These are phyloP conservation scores for Tragelaphus buxtoni DNA, from an alignment of 2,113 vertebrate species.

Conservation along the genomic window DNA sequence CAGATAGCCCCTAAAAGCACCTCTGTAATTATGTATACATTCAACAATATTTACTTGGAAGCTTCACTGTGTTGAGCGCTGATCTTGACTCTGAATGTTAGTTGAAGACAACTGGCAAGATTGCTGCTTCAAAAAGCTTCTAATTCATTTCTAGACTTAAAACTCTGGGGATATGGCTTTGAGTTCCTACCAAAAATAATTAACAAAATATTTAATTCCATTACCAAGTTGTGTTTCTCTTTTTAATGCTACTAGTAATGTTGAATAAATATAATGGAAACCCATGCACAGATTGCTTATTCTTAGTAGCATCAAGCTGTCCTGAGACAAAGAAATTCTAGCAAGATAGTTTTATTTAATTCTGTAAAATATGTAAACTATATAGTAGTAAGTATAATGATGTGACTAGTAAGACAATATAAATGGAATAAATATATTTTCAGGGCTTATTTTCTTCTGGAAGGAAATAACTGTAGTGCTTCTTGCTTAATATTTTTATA, in stretches of 20 bases:
- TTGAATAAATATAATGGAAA: not conserved
- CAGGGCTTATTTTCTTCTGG: conserved; percentile 7
- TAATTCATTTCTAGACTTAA: not conserved
- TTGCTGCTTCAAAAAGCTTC: not conserved
- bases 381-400: not conserved
- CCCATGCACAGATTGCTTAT: not conserved
- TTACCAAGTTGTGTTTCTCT: not conserved
- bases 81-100: not conserved
- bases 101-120: not conserved
- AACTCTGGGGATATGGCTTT: not conserved
- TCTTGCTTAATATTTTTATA: not conserved
- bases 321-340: not conserved
- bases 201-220: not conserved
- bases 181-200: conserved; percentile 1
- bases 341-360: conserved; percentile 21
- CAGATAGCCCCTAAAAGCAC: not conserved
- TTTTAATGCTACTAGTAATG: not conserved
- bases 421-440: conserved; percentile 57
- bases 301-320: not conserved
- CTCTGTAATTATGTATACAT: not conserved
- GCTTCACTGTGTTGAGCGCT: not conserved
- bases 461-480: not conserved
- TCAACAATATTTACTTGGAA: conserved; percentile 9
- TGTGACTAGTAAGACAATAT: not conserved
- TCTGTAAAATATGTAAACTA: conserved; percentile 69